Conservation (phyloP, 2,797 vertebrate genomes). For the Stomatorhinus walkeri region DNA sequence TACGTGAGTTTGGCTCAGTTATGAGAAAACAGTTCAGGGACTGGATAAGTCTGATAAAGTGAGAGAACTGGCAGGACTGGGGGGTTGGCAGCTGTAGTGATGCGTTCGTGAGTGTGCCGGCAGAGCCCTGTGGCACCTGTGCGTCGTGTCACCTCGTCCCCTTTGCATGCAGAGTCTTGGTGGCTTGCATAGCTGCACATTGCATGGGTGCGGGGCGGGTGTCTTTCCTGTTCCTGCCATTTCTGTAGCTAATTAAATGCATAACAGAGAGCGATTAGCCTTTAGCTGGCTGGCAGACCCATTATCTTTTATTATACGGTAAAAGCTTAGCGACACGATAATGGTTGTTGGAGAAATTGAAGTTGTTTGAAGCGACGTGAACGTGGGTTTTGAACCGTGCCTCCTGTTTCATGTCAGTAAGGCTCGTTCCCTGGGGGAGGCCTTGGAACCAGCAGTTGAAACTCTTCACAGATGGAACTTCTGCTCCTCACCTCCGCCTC, state of each 20-base stretch:
- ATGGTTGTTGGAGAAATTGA: constrained; percentile 1
- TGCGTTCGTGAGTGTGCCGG: background rate
- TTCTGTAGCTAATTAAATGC: constrained; percentile 13
- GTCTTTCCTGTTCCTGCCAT: constrained; percentile 17
- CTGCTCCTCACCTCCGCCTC: background rate
- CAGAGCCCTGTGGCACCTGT: background rate
- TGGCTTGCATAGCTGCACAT: background rate
- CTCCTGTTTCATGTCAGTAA: background rate
- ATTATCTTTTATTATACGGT: constrained; percentile 8
- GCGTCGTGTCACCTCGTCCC: background rate
- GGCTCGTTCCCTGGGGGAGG: background rate
- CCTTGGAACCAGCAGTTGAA: background rate
- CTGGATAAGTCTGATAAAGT: constrained; percentile 40
- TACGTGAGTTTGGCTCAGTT: constrained; percentile 37
- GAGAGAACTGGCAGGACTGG: constrained; percentile 25
- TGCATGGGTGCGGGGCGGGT: constrained; percentile 28
- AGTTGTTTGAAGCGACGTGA: background rate
- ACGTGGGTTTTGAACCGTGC: background rate
- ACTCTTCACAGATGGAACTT: background rate
- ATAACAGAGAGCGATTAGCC: background rate
- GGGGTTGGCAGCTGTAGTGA: background rate
- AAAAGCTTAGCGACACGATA: background rate
- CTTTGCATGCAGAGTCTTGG: background rate
- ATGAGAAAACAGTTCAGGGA: constrained; percentile 36
- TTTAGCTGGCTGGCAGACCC: background rate